Percentiles rank a stretch among this genome's conserved stretches.
These are phyloP conservation scores for Rhopalosiphum padi DNA, from an alignment of 1,140 invertebrate genomes.

Conservation along the genomic window DNA sequence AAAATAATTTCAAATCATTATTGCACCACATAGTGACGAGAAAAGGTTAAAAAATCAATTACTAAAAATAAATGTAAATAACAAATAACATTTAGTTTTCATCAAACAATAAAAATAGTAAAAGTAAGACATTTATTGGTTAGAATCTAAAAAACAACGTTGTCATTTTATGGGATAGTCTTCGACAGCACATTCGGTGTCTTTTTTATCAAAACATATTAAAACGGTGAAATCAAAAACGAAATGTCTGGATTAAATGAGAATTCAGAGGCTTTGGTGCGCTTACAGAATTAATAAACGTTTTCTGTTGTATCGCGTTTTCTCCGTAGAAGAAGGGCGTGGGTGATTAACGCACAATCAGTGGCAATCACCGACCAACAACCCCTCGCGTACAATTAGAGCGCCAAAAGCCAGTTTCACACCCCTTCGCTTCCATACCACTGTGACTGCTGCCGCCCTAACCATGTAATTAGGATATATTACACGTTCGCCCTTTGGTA, in stretches of 20 bases:
- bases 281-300: slow-evolving; percentile 54
- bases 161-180: not conserved
- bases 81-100: not conserved
- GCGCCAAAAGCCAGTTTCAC: slow-evolving; percentile 53
- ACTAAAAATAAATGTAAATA: slow-evolving; percentile 2
- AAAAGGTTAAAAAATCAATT: not conserved
- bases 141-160: not conserved
- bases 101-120: not conserved
- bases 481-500: slow-evolving; percentile 43
- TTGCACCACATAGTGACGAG: not conserved
- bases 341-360: slow-evolving; percentile 57
- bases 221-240: not conserved
- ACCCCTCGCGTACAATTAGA: slow-evolving; percentile 56
- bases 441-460: not conserved
- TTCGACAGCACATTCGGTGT: not conserved
- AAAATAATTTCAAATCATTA: slow-evolving; percentile 12
- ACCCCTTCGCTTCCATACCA: slow-evolving; percentile 17
- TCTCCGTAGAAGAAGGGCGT: slow-evolving; percentile 28
- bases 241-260: slow-evolving; percentile 40
- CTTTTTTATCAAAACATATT: not conserved
- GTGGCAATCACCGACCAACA: slow-evolving; percentile 56
- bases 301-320: slow-evolving; percentile 45
- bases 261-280: not conserved
- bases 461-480: slow-evolving; percentile 56
- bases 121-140: not conserved